Evolutionary conservation across 2,113 vertebrate genomes (phyloP), one percentile per base, ranked within the genome.

Genomic region (Labeo rohita): DNA sequence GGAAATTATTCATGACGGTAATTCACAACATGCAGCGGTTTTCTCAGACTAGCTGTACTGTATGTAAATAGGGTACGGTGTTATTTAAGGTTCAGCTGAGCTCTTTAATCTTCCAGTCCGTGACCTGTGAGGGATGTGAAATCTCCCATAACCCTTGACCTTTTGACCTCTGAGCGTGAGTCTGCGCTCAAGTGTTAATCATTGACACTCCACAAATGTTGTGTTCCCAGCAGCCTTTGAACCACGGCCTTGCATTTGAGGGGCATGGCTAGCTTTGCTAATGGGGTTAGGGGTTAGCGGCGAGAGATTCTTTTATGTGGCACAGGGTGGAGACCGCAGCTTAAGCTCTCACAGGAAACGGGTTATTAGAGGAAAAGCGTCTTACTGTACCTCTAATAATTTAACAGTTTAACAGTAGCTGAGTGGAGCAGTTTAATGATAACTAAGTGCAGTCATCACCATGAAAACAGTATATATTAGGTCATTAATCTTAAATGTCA

Each of bases 221-320:
- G 59, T 59, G 23, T 85, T 83, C 65, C 79, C 65, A 87, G 80
- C 68, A 65, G 87, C 88, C 90, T 92, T 93, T 92, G 88, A 93
- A 92, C 91, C 87, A 39, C 23, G 77, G 83, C 86, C 77, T 83
- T 77, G 73, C 84, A 85, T 54, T 43, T 80, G 68, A 75, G 79
- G 47, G 39, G 28, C 77, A 80, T 21, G 28, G 49, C 43, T n/a
- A 84, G 80, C 21, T 49, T 36, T 50, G 50, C 47, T 68, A 81
- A 84, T 68, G 79, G 59, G 79, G 77, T 80, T 45, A 61, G 18
- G 70, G 39, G 70, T 45, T 45, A 73, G 70, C 18, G 2, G n/a
- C 45, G 74, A 45, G 1, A 66, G n/a, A 81, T 81, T 81, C n/a
- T 66, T 80, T 66, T 63, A 80, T 80, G 59, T 47, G n/a, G 79